Conservation (phyloP, 2,888 invertebrate genomes). For the Drosophila cracens region DNA sequence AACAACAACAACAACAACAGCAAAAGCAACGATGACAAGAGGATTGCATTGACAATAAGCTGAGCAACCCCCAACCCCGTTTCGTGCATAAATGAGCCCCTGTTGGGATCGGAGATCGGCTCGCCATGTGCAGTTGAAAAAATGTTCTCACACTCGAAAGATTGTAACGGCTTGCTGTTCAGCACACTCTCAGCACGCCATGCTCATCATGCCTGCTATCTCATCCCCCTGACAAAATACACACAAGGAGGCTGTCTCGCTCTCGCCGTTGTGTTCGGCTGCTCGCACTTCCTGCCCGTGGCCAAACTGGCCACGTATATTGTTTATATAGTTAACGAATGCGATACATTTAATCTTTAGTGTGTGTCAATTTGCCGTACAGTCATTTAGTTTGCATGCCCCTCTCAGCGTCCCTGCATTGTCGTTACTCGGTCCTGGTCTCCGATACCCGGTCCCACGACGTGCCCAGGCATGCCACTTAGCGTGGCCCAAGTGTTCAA, state of each 20-base stretch:
- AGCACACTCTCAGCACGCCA: conserved; percentile 77
- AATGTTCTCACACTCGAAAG: conserved; percentile 84
- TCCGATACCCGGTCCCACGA: conserved; percentile 71
- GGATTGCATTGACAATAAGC: conserved; percentile 69
- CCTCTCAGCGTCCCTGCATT: conserved; percentile 56
- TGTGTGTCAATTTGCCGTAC: conserved; percentile 82
- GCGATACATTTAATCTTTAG: conserved; percentile 83
- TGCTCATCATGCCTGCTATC: conserved; percentile 40
- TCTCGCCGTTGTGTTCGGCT: conserved; percentile 16
- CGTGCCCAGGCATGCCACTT: conserved; percentile 80
- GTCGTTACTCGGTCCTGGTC: conserved; percentile 34
- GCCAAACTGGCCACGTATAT: conserved; percentile 76
- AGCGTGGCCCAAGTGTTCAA: conserved; percentile 81
- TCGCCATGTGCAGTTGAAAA: conserved; percentile 83
- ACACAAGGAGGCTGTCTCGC: conserved; percentile 8
- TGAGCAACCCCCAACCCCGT: conserved; percentile 72
- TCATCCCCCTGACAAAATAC: conserved; percentile 26
- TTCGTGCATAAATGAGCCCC: conserved; percentile 69
- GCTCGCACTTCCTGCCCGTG: conserved; percentile 70
- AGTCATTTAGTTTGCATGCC: conserved; percentile 80
- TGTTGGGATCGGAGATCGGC: conserved; percentile 45
- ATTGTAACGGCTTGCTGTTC: conserved; percentile 77
- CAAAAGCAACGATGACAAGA: conserved; percentile 47
- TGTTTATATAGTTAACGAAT: conserved; percentile 82
- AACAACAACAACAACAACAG: neutral